Base-by-base conservation (phyloP, 2,888 invertebrate genomes). In the Adelognathus sp. region DNA sequence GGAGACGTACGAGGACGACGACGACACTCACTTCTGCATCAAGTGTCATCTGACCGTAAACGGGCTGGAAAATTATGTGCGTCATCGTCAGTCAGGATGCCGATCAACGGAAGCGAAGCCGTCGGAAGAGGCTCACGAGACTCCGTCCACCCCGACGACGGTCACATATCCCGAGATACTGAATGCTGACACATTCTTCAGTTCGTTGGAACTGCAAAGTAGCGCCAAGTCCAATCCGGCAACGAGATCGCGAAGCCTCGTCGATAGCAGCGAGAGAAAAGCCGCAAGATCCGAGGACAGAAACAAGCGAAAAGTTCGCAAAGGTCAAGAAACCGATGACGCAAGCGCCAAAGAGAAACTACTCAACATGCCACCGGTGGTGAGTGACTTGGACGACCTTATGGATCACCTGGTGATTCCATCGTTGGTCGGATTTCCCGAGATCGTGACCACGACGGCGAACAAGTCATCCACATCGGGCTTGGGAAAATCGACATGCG, bases 1-100 rank as follows among this genome's bases (percentile, higher is more conserved):
- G 90, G 89, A 90, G 6, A 50, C 84, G 1, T 90, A 93, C 74
- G 95, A 95, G 78, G 95, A 95, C 72, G 95, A 97, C 60, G 96
- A 97, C 69, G 97, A 98, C 91, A 95, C 94, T 3, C 98, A 98
- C 88, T 94, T 97, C 80, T 98, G 98, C 92, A 95, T 98, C 86
- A 96, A 96, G 88, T 98, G 98, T 92, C 96, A 96, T 84, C 90
- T 93, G 16, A 97, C 97, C 2, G 95, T 98, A 77, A 92, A 94
- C 39, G 98, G 98, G 0, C 92, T 98, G n/a, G 95, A 96, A 46
- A 96, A 96, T 89, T 98, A 98, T 89, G 94, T 98, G 27, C 93
- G 94, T 41, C 98, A 98, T 88, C 94, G 97, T 50, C 96, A 96
- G 88, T 92, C 93, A 33, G 94, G 94, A 82, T 97, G 97, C 85